phyloP scores from a whole-genome alignment of 2,797 vertebrate species.

The Alfaro cultratus region DNA sequence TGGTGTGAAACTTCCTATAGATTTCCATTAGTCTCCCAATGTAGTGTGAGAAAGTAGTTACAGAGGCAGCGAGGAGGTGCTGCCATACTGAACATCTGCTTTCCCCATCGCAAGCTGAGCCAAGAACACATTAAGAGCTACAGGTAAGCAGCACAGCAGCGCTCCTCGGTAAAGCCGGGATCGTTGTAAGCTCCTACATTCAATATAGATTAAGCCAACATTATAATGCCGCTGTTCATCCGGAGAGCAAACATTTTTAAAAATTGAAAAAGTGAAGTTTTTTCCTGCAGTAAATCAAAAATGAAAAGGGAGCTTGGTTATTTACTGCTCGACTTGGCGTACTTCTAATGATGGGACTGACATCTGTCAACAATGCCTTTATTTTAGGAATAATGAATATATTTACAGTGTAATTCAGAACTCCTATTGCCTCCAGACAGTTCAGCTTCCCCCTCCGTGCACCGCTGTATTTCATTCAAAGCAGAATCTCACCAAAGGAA shows the following conservation, averaged over 20 bases:
- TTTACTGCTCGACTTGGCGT: slow-evolving; percentile 67
- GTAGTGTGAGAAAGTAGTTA: slow-evolving; percentile 55
- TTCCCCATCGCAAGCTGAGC: slow-evolving; percentile 56
- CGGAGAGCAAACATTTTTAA: slow-evolving; percentile 67
- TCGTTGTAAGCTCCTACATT: slow-evolving; percentile 43
- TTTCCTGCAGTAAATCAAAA: slow-evolving; percentile 68
- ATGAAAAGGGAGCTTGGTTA: slow-evolving; percentile 60
- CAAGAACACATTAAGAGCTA: slow-evolving; percentile 59
- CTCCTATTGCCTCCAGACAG: slow-evolving; percentile 77
- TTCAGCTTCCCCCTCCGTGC: slow-evolving; percentile 78
- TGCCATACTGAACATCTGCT: slow-evolving; percentile 69
- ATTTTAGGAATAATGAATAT: slow-evolving; percentile 79
- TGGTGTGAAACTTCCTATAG: slow-evolving; percentile 68
- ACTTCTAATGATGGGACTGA: slow-evolving; percentile 76
- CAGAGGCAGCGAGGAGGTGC: slow-evolving; percentile 52
- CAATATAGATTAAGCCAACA: slow-evolving; percentile 56
- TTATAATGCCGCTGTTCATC: slow-evolving; percentile 56
- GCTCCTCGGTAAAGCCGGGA: slow-evolving; percentile 22
- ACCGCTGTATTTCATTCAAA: slow-evolving; percentile 83
- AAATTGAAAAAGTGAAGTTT: slow-evolving; percentile 67
- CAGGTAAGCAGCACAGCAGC: slow-evolving; percentile 58
- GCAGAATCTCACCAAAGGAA: slow-evolving; percentile 79
- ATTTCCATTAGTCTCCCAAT: slow-evolving; percentile 60
- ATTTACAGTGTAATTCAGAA: slow-evolving; percentile 80
- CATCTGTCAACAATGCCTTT: slow-evolving; percentile 78